These are phyloP conservation scores for Sebastes wilsoni DNA, from an alignment of 2,797 vertebrate genomes.

Conservation along the genomic window DNA sequence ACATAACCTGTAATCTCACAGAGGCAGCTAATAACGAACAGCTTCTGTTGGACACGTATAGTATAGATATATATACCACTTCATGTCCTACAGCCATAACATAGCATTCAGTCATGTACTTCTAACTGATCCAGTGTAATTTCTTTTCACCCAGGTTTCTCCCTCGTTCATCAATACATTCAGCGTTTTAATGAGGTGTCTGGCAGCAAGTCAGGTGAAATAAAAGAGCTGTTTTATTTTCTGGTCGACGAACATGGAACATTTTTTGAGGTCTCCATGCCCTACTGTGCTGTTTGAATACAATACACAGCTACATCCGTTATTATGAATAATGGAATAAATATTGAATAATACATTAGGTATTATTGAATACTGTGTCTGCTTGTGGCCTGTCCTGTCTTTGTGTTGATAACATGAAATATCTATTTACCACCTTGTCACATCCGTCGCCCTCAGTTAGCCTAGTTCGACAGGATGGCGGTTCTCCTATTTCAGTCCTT, in stretches of 20 bases:
- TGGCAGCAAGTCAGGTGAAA: constrained; percentile 76
- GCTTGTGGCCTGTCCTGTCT: constrained; percentile 12
- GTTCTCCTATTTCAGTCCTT: constrained; percentile 32
- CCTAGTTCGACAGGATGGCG: not conserved
- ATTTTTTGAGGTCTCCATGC: not conserved
- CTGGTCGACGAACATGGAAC: not conserved
- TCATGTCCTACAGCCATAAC: constrained; percentile 1
- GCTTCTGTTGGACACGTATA: not conserved
- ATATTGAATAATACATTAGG: constrained; percentile 34
- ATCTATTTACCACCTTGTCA: constrained; percentile 11
- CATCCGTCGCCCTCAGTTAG: not conserved
- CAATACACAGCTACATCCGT: constrained; percentile 1
- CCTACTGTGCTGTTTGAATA: not conserved
- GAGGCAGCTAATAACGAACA: not conserved
- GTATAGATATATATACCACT: not conserved
- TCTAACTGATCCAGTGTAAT: constrained; percentile 6
- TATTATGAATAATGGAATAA: constrained; percentile 31
- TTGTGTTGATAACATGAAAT: constrained; percentile 31
- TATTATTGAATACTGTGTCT: constrained; percentile 39
- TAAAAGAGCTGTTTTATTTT: constrained; percentile 2
- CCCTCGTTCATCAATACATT: constrained; percentile 77
- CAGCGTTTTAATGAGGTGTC: constrained; percentile 79
- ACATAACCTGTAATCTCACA: not conserved
- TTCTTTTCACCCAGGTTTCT: constrained; percentile 64
- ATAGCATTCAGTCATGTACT: not conserved